Evolutionary conservation across 2,113 vertebrate genomes (phyloP).

Genomic region (Poeciliopsis occidentalis): DNA sequence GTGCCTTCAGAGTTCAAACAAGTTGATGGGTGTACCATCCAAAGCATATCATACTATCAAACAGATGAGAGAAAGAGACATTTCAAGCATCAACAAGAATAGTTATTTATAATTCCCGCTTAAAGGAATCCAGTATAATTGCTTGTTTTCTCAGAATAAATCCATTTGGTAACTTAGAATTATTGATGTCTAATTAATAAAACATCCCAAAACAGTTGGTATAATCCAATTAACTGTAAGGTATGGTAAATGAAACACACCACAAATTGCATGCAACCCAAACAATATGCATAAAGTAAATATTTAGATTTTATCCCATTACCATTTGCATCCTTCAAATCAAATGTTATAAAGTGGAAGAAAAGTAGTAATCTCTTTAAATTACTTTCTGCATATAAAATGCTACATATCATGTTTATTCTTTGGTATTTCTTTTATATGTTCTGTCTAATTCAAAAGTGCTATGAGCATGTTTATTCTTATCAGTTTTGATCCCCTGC

Average conservation of each 20-base stretch:
- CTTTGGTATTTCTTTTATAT: conserved; percentile 42
- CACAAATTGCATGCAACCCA: conserved; percentile 35
- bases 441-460: conserved; percentile 1
- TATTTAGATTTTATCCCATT: conserved; percentile 40
- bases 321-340: conserved; percentile 79
- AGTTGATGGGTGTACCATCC: conserved; percentile 19
- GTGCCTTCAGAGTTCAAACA: conserved; percentile 45
- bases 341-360: conserved; percentile 38
- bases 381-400: conserved; percentile 61
- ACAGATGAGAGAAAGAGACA: not conserved
- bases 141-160: no score
- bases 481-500: conserved; percentile 59
- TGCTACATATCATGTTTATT: conserved; percentile 49
- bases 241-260: conserved; percentile 40
- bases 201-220: conserved; percentile 32
- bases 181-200: conserved; percentile 8
- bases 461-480: conserved; percentile 15
- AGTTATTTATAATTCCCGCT: not conserved
- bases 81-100: not conserved
- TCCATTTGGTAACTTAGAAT: conserved; percentile 15
- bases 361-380: conserved; percentile 51
- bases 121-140: no score
- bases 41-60: conserved; percentile 1
- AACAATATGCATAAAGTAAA: conserved; percentile 45
- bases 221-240: conserved; percentile 25